Conservation (phyloP, 2,888 invertebrate genomes). For the Leistus spinibarbis region DNA sequence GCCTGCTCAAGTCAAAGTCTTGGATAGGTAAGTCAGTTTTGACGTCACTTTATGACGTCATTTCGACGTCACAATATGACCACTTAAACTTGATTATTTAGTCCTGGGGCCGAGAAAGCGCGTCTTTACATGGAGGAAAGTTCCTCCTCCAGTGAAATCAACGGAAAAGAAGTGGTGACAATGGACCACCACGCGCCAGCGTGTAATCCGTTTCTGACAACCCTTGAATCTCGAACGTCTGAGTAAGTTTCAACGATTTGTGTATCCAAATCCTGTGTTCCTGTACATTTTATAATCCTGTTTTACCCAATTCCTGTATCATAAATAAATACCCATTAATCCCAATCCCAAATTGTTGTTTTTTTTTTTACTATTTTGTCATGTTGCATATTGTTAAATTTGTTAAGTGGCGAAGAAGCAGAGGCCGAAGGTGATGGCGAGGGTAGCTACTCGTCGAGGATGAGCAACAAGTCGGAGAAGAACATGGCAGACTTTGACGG, state of each 20-base stretch:
- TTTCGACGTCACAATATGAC: slow-evolving; percentile 3
- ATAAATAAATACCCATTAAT: too few species aligned
- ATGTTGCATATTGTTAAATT: slow-evolving; percentile 72
- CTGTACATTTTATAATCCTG: too few species aligned
- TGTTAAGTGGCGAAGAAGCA: slow-evolving; percentile 70
- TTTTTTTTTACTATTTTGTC: slow-evolving; percentile 24
- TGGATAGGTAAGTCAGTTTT: slow-evolving; percentile 17
- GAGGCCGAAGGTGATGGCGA: slow-evolving; percentile 57
- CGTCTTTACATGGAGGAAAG: slow-evolving; percentile 55
- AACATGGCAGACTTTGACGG: slow-evolving; percentile 95
- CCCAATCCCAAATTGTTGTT: slow-evolving; percentile 36
- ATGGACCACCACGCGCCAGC: slow-evolving; percentile 49
- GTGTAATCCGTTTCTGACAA: slow-evolving; percentile 52
- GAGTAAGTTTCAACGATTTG: slow-evolving; percentile 46
- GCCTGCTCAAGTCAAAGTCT: slow-evolving; percentile 50
- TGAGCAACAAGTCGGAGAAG: slow-evolving; percentile 92
- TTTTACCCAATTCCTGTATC: too few species aligned
- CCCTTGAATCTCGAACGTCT: slow-evolving; percentile 37
- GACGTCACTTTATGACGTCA: too few species aligned
- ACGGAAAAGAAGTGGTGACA: slow-evolving; percentile 54
- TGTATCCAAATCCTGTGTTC: too few species aligned
- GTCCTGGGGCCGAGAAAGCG: slow-evolving; percentile 50
- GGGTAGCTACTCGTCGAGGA: slow-evolving; percentile 91
- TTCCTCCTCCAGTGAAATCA: slow-evolving; percentile 56
- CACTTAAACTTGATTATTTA: slow-evolving; percentile 10